Conservation (phyloP, 2,797 vertebrate species). For the Pantherophis alleghaniensis region DNA sequence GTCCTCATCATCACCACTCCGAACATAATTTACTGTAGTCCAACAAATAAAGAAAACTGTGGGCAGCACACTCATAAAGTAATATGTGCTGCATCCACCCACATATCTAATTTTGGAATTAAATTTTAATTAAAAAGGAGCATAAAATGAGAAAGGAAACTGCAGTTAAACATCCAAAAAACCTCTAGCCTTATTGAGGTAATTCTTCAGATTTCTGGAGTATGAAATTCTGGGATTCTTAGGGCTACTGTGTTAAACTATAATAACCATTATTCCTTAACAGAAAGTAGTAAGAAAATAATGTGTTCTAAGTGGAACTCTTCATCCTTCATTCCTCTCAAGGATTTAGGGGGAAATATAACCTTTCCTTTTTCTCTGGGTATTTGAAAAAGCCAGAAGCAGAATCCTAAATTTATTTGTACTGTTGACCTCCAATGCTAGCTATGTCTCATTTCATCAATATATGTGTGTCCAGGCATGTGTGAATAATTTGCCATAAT, state of each 20-base stretch:
- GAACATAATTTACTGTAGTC: not conserved
- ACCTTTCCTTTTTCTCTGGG: not conserved
- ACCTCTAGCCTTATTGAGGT: not conserved
- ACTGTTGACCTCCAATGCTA: not conserved
- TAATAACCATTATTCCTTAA: not conserved
- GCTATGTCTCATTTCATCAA: not conserved
- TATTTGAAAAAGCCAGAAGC: not conserved
- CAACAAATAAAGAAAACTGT: not conserved
- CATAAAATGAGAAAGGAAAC: not conserved
- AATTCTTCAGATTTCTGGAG: not conserved
- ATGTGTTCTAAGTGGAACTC: not conserved
- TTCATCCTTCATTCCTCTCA: not conserved
- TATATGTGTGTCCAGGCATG: not conserved
- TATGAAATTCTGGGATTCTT: not conserved
- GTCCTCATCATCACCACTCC: not conserved
- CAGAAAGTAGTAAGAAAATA: not conserved
- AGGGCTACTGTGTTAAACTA: not conserved
- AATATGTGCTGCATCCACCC: not conserved
- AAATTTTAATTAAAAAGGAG: not conserved
- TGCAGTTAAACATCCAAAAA: not conserved
- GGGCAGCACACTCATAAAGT: not conserved
- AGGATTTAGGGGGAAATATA: not conserved
- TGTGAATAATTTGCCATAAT: not conserved
- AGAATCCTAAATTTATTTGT: not conserved
- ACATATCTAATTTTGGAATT: not conserved